Conservation (phyloP, 2,113 vertebrate genomes). For the Callocephalon fimbriatum region DNA sequence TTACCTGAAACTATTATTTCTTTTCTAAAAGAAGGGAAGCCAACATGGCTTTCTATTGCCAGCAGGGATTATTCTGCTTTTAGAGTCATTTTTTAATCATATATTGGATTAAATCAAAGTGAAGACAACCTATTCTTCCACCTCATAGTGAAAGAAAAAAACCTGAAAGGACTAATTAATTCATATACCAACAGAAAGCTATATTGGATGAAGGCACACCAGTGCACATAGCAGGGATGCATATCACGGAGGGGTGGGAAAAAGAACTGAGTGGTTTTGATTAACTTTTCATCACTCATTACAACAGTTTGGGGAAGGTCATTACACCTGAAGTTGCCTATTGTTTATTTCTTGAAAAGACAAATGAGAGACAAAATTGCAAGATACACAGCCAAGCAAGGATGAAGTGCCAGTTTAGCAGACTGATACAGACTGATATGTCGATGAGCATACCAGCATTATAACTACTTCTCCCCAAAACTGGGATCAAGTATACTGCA, state of each 20-base stretch:
- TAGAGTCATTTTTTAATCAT: background rate
- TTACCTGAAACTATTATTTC: background rate
- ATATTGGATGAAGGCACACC: background rate
- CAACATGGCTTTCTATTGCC: background rate
- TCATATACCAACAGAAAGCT: background rate
- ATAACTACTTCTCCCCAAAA: background rate
- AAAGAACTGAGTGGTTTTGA: background rate
- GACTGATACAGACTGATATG: background rate
- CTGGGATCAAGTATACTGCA: no score
- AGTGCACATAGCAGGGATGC: no score
- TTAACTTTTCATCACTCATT: background rate
- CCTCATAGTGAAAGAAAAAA: background rate
- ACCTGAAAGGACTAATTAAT: background rate
- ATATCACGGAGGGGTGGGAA: background rate
- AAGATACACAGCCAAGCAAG: background rate
- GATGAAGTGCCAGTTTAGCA: background rate
- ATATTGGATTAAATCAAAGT: background rate
- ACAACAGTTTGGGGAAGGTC: background rate
- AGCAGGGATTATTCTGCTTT: background rate
- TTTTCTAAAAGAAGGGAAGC: background rate
- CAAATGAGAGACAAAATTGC: background rate
- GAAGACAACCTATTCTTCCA: background rate
- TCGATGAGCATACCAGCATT: background rate
- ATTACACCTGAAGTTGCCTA: background rate
- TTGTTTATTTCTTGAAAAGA: background rate